A percentile compares a stretch with the other conserved stretches of the same genome.
These are phyloP conservation scores for Trogon surrucura DNA, from an alignment of 2,113 vertebrate genomes.

Conservation along the genomic window DNA sequence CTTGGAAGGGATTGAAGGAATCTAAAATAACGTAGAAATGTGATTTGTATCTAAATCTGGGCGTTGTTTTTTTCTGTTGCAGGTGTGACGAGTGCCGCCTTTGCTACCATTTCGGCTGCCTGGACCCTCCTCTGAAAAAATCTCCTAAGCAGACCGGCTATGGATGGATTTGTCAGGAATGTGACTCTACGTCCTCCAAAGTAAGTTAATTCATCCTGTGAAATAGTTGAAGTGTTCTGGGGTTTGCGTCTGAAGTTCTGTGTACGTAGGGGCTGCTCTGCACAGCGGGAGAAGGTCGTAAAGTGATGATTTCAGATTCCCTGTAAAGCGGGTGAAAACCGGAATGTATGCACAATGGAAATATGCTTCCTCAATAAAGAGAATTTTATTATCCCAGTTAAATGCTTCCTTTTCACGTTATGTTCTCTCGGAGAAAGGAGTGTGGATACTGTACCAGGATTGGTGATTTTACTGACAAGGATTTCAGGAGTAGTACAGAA, in stretches of 20 bases:
- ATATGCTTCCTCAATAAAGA: neutral
- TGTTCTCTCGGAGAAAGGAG: neutral
- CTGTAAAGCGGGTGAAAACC: neutral
- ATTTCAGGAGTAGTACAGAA: neutral
- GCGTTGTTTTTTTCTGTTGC: constrained; percentile 52
- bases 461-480: neutral
- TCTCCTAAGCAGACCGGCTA: constrained; percentile 98
- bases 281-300: neutral
- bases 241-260: no score
- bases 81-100: constrained; percentile 97
- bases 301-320: neutral
- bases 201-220: constrained; percentile 75
- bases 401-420: neutral
- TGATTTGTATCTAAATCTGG: neutral
- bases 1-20: neutral
- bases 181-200: constrained; percentile 96
- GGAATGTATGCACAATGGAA: neutral
- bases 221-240: neutral
- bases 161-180: constrained; percentile 99
- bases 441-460: neutral
- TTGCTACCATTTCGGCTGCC: constrained; percentile 97
- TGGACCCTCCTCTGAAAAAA: constrained; percentile 99
- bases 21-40: constrained; percentile 21
- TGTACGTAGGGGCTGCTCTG: no score
- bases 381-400: neutral